Conservation (phyloP, 2,113 vertebrate genomes). For the Cygnus buccinator region DNA sequence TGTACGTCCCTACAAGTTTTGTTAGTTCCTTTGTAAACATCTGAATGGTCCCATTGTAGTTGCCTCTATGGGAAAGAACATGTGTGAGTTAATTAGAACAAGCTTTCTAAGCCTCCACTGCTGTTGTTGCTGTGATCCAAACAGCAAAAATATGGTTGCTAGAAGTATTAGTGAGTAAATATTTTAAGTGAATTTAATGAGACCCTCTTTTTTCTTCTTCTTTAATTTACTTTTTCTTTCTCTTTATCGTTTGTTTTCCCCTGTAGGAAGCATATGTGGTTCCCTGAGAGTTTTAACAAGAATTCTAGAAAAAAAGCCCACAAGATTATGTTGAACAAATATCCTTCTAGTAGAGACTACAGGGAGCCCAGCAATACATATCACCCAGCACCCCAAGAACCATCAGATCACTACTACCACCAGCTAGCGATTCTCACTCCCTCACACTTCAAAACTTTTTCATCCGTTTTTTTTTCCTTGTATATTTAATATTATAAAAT, state of each 20-base stretch:
- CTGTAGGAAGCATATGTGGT: neutral
- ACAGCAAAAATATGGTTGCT: neutral
- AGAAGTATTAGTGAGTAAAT: neutral
- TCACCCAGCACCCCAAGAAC: neutral
- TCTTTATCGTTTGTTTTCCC: neutral
- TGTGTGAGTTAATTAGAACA: slow-evolving; percentile 12
- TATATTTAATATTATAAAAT: neutral
- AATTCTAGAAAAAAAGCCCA: neutral
- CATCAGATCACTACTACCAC: neutral
- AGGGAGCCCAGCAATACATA: neutral
- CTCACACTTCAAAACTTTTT: neutral
- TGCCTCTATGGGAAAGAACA: neutral
- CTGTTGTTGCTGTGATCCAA: neutral
- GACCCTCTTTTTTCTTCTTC: neutral
- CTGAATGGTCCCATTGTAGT: neutral
- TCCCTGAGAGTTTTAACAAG: neutral
- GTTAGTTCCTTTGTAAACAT: neutral
- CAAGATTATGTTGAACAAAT: neutral
- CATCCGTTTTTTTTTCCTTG: accelerated
- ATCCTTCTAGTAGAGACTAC: neutral
- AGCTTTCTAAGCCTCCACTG: neutral
- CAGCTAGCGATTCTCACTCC: neutral
- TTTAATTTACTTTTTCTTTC: neutral
- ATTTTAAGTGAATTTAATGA: neutral
- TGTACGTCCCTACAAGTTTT: neutral